These are phyloP conservation scores for Oncorhynchus mykiss DNA, from an alignment of 2,113 vertebrate species.

Conservation along the genomic window DNA sequence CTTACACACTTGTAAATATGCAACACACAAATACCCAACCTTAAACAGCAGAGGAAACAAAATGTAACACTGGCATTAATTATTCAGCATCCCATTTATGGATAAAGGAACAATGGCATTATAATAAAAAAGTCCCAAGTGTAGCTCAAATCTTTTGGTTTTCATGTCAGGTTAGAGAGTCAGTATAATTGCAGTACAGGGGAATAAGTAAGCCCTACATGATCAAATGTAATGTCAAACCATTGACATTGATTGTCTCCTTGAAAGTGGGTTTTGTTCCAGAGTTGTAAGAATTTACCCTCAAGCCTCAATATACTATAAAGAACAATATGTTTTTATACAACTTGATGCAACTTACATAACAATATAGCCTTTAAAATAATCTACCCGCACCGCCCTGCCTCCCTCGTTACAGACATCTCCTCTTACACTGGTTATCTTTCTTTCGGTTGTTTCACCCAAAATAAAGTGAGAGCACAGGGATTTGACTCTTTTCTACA, in stretches of 20 bases:
- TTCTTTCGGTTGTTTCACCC: not conserved
- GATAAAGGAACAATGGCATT: conserved; percentile 9
- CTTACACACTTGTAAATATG: conserved; percentile 25
- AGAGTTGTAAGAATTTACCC: not conserved
- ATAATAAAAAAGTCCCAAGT: not conserved
- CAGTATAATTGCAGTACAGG: not conserved
- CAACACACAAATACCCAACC: conserved; percentile 25
- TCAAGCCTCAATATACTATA: not conserved
- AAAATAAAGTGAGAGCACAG: not conserved
- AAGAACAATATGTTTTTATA: too few relatives aligned
- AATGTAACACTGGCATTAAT: conserved; percentile 29
- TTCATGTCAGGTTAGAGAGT: not conserved
- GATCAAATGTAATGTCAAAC: not conserved
- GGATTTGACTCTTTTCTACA: conserved; percentile 13
- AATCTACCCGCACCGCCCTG: conserved; percentile 14
- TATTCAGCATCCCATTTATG: conserved; percentile 35
- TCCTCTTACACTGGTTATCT: not conserved
- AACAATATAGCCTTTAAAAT: conserved; percentile 22
- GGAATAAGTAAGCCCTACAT: not conserved
- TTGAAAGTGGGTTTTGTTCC: conserved; percentile 12
- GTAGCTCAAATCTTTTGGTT: not conserved
- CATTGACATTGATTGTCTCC: conserved; percentile 3
- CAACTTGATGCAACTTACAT: conserved; percentile 26
- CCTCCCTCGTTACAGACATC: not conserved
- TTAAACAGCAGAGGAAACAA: conserved; percentile 23